phyloP scores from a whole-genome alignment of 2,888 invertebrate genomes.

The Amphipyra tragopoginis region DNA sequence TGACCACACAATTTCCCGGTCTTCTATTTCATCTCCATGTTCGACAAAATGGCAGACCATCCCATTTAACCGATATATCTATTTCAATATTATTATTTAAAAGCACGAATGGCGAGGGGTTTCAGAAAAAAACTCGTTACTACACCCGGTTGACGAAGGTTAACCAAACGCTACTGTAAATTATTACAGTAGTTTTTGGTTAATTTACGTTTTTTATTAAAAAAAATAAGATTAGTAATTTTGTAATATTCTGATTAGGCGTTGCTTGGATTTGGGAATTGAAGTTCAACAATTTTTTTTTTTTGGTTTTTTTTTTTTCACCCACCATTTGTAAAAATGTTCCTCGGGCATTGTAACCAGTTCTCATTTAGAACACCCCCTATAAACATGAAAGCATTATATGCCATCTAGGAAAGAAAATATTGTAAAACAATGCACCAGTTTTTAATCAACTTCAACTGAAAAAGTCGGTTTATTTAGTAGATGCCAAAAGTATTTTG shows the following conservation, averaged over 20 bases:
- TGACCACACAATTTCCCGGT: background rate
- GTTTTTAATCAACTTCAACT: constrained; percentile 43
- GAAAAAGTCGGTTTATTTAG: constrained; percentile 20
- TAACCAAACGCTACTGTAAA: background rate
- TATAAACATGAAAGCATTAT: constrained; percentile 78
- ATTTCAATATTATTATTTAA: constrained; percentile 72
- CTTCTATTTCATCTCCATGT: background rate
- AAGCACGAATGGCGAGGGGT: constrained; percentile 84
- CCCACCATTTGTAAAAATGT: background rate
- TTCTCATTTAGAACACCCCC: constrained; percentile 50
- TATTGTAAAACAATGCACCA: constrained; percentile 70
- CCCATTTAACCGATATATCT: constrained; percentile 56
- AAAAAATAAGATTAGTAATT: no score
- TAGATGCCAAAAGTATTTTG: background rate
- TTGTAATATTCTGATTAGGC: no score
- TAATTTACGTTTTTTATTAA: no score
- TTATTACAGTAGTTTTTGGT: no score
- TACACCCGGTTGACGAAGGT: background rate
- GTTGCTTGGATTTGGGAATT: no score
- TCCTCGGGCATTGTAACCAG: constrained; percentile 17
- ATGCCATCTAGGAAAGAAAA: constrained; percentile 74
- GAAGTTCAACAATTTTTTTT: no score
- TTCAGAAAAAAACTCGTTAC: constrained; percentile 14
- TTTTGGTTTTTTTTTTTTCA: background rate
- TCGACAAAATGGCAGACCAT: constrained; percentile 42